These are phyloP conservation scores for Drosophila differens DNA, from an alignment of 2,888 invertebrate species.

Conservation along the genomic window DNA sequence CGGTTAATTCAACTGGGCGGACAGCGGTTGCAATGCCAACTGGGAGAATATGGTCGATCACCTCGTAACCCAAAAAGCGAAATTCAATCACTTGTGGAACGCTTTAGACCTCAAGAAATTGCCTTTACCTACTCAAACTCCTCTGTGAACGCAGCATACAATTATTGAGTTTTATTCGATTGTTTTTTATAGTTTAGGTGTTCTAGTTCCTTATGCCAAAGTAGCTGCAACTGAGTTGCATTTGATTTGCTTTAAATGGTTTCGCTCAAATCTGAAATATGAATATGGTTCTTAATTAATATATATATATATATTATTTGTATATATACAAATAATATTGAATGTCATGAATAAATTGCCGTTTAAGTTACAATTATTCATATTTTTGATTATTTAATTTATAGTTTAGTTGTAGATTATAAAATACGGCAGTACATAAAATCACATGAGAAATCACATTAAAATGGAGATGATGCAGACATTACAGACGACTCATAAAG, in stretches of 20 bases:
- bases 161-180: neutral
- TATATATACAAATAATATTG: no score
- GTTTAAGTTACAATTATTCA: neutral
- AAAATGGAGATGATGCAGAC: neutral
- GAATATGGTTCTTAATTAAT: no score
- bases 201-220: no score
- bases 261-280: neutral
- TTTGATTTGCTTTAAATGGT: neutral
- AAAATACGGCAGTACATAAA: neutral
- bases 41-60: neutral
- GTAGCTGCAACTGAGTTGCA: no score
- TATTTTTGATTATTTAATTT: neutral
- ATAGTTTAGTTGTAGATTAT: neutral
- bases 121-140: neutral
- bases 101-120: neutral
- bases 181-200: no score
- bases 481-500: conserved; percentile 51
- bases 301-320: no score
- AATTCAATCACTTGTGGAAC: neutral
- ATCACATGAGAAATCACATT: neutral
- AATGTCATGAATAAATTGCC: no score
- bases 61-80: neutral
- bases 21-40: neutral
- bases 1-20: neutral
- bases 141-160: neutral